phyloP scores from a whole-genome alignment of 2,113 vertebrate genomes.

The Haemorhous mexicanus region DNA sequence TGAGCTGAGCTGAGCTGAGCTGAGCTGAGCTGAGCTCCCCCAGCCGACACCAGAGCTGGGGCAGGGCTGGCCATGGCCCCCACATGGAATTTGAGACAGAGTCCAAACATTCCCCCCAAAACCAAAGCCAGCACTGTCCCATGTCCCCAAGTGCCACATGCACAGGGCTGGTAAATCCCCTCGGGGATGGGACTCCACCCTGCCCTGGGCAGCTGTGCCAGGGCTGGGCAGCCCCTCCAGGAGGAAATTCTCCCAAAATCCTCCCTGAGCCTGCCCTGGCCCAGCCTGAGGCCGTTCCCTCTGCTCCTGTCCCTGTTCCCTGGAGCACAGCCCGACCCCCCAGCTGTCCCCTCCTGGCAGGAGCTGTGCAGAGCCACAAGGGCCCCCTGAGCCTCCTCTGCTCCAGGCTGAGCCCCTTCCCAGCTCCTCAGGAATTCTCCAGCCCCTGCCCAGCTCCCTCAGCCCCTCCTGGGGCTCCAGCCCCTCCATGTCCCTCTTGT shows the following conservation, averaged over 20 bases:
- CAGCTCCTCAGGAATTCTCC: too few species aligned
- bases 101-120: neutral
- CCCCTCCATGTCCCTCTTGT: neutral
- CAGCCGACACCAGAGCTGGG: fast-evolving
- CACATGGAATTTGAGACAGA: neutral
- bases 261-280: too few species aligned
- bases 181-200: neutral
- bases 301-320: too few species aligned
- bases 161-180: fast-evolving
- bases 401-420: neutral
- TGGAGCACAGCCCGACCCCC: too few species aligned
- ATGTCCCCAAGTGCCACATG: neutral
- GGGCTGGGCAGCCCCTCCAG: too few species aligned
- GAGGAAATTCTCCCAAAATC: neutral
- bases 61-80: fast-evolving
- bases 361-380: too few species aligned
- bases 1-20: neutral
- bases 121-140: neutral
- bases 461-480: neutral
- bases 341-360: too few species aligned
- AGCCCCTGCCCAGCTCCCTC: neutral
- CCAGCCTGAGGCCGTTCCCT: too few species aligned
- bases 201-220: neutral
- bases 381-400: too few species aligned
- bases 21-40: neutral